These are phyloP conservation scores for Chrysolina haemoptera DNA, from an alignment of 2,888 invertebrate genomes.

Conservation along the genomic window DNA sequence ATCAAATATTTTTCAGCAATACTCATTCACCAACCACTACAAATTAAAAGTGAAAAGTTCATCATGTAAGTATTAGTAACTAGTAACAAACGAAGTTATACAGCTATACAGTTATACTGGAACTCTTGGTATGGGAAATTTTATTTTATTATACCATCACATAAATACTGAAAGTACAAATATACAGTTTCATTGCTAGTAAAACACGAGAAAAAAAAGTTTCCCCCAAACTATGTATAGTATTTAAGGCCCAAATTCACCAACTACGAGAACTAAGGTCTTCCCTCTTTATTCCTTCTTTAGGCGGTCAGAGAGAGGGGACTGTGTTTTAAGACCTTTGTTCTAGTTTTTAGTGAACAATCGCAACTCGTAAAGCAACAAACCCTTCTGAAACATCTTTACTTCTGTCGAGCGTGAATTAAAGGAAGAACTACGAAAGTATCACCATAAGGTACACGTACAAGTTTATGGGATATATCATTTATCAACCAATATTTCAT, in stretches of 20 bases:
- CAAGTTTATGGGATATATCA: no score
- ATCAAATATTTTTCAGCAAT: no score
- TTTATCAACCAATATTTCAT: no score
- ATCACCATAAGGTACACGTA: constrained; percentile 6
- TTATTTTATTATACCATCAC: not conserved
- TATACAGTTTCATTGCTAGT: not conserved
- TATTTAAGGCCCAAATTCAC: constrained; percentile 1
- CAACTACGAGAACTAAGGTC: not conserved
- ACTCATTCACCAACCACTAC: not conserved
- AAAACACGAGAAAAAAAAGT: constrained; percentile 6
- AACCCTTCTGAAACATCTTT: not conserved
- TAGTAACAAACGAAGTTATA: not conserved
- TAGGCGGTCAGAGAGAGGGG: not conserved
- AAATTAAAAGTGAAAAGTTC: not conserved
- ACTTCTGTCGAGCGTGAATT: constrained; percentile 3
- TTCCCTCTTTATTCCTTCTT: not conserved
- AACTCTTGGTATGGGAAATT: constrained; percentile 2
- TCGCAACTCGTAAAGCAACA: not conserved
- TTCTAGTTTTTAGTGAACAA: not conserved
- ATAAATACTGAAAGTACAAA: constrained; percentile 6
- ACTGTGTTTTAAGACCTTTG: not conserved
- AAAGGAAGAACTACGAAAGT: not conserved
- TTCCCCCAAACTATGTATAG: not conserved
- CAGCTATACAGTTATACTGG: not conserved
- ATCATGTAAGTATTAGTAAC: constrained; percentile 2